Evolutionary conservation across 2,797 vertebrate genomes (phyloP), one percentile per base, ranked within the genome.

Genomic region (Melanotaenia trifasciata): DNA sequence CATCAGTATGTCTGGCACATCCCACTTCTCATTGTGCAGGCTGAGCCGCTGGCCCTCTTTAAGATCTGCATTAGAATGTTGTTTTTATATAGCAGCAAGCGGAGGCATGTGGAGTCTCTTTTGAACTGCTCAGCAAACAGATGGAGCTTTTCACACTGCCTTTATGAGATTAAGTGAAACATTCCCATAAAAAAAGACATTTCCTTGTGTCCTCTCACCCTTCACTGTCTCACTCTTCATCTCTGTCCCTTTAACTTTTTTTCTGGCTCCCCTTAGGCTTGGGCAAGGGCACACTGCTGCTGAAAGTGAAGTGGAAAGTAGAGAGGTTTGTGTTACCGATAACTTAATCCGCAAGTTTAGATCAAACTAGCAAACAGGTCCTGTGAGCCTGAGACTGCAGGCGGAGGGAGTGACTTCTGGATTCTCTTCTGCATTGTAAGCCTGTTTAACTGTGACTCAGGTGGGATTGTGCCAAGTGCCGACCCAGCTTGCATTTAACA

Each of bases 81-180:
- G 92, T 92, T 93, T 93, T 93, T 83, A 87, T 89, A 89, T 87
- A 70, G 85, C 87, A 87, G 92, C 94, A 93, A 91, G 94, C 91
- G 90, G 91, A 92, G 93, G 90, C 94, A 93, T 90, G 94, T 81
- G 83, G 89, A 89, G 84, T 59, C 70, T 89, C 89, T 87, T 93
- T 92, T 91, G 89, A 93, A 93, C 89, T 83, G 74, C 86, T 87
- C 78, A 10, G 88, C 91, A 93, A 93, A 93, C 91, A 92, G 90
- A 89, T 88, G 84, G 85, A 92, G 87, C 74, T 90, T 92, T 93
- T 93, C 89, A 91, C 75, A 71, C 83, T 58, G 89, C 90, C 90
- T 94, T 93, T 92, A 89, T 89, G 90, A 94, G 94, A 95, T 95
- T 93, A 94, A 93, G 93, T 75, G 73, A 94, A 93, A 93, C 90